Evolutionary conservation across 2,113 vertebrate species (phyloP).

Genomic region (Rhodinocichla rosea): DNA sequence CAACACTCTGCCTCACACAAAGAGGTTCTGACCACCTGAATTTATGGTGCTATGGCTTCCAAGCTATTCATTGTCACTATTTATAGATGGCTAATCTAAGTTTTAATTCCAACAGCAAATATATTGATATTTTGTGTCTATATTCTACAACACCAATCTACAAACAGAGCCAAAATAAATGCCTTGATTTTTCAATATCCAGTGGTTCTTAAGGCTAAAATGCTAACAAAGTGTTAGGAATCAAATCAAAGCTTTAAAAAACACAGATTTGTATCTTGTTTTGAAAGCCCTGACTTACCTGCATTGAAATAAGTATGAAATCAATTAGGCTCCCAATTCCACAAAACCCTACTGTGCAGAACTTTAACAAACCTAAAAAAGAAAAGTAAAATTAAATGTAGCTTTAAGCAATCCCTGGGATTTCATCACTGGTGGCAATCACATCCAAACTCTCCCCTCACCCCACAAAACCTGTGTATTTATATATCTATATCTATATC

Average conservation of each 20-base stretch:
- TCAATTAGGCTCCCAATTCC: slow-evolving; percentile 96
- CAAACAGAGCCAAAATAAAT: background rate
- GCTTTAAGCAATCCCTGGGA: background rate
- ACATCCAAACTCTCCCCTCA: background rate
- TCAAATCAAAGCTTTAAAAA: background rate
- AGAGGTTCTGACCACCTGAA: background rate
- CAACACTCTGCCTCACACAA: background rate
- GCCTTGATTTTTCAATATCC: background rate
- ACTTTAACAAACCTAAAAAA: slow-evolving; percentile 90
- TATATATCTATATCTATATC: rapidly evolving
- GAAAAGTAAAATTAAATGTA: slow-evolving; percentile 11
- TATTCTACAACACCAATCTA: background rate
- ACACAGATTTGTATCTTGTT: background rate
- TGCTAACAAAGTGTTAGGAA: background rate
- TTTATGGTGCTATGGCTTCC: background rate
- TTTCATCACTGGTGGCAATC: background rate
- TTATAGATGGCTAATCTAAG: background rate
- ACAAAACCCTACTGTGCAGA: slow-evolving; percentile 98
- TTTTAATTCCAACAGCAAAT: background rate
- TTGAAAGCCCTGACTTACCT: slow-evolving; percentile 78
- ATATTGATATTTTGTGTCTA: background rate
- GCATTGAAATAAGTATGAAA: slow-evolving; percentile 97
- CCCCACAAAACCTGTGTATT: background rate
- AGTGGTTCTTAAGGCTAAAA: background rate
- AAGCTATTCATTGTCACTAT: background rate